Evolutionary conservation across 2,888 invertebrate species (phyloP), one percentile per base, ranked within the genome.

Genomic region (Hemaris fuciformis): DNA sequence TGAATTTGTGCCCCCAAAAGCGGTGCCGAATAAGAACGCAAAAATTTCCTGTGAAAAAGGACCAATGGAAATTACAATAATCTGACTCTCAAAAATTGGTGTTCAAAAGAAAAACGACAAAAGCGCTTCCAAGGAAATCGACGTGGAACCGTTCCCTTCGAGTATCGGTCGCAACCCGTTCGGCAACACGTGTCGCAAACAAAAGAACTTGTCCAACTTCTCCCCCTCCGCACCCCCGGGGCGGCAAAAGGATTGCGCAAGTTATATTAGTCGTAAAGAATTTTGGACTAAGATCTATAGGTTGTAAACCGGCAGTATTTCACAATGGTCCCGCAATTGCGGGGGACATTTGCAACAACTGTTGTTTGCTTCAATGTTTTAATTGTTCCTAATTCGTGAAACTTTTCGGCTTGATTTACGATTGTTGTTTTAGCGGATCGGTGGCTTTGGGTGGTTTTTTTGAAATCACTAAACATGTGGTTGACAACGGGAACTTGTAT

Each of bases 341-440:
- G 83, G 86, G 83, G 87, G 87, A 87, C 90, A 91, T 91, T 91
- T 74, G 85, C 83, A 87, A 86, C 92, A 92, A 91, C 91, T 91
- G 91, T 87, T 92, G 91, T 91, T 91, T 88, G 86, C 85, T 85
- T 83, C 85, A 81, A 88, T 85, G 89, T 88, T 91, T 89, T 91
- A 92, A 91, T 91, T 90, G 91, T 91, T 88, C 83, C 85, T 89
- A 91, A 91, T 90, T 89, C 85, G 87, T 87, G 83, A 90, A 91
- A 90, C 85, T 91, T 91, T 88, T 82, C 75, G 79, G 72, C 72
- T 77, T 88, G 87, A 90, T 91, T 91, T 91, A 90, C 84, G 79
- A 77, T 79, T 86, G 85, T 88, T 89, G 85, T 86, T 87, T 78
- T 76, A 84, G 76, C 73, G 75, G 77, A 84, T 86, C 79, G 80